These are phyloP conservation scores for Neria commutata DNA, from an alignment of 2,888 invertebrate genomes.

Conservation along the genomic window DNA sequence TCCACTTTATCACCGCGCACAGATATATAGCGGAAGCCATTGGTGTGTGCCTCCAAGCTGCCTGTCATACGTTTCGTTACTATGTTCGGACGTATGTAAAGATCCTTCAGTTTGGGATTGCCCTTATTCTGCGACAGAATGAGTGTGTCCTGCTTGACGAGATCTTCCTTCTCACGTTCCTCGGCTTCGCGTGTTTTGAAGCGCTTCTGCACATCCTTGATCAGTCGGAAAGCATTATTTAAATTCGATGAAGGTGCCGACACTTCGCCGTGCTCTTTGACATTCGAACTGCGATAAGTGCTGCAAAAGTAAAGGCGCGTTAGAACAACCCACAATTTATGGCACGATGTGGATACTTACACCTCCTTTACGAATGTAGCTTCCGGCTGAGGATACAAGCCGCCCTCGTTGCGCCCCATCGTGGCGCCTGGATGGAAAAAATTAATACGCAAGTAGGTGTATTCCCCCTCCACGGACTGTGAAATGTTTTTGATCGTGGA, in stretches of 20 bases:
- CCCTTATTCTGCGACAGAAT: slow-evolving; percentile 94
- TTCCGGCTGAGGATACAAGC: slow-evolving; percentile 90
- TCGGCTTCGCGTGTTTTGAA: slow-evolving; percentile 98
- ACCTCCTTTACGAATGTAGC: slow-evolving; percentile 98
- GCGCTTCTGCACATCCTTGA: slow-evolving; percentile 99
- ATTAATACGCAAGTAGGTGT: slow-evolving; percentile 96
- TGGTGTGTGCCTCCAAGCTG: slow-evolving; percentile 91
- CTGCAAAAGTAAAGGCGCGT: slow-evolving; percentile 60
- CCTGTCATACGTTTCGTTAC: slow-evolving; percentile 95
- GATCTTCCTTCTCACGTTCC: slow-evolving; percentile 96
- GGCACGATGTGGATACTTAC: slow-evolving; percentile 65
- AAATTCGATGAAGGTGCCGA: slow-evolving; percentile 94
- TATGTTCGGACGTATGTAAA: slow-evolving; percentile 98
- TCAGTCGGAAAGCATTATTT: slow-evolving; percentile 94
- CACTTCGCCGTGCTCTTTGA: slow-evolving; percentile 95
- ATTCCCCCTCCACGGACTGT: slow-evolving; percentile 96
- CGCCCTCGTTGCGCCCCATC: slow-evolving; percentile 91
- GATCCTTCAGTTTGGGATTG: slow-evolving; percentile 96
- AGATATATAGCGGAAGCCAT: slow-evolving; percentile 96
- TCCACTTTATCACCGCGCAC: slow-evolving; percentile 99
- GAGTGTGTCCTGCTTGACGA: slow-evolving; percentile 97
- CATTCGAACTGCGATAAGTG: slow-evolving; percentile 96
- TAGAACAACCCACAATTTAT: not conserved
- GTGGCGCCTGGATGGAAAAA: slow-evolving; percentile 98
- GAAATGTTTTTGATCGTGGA: slow-evolving; percentile 99